These are phyloP conservation scores for Oenanthe oenanthe DNA, from an alignment of 2,113 vertebrate genomes.

Conservation along the genomic window DNA sequence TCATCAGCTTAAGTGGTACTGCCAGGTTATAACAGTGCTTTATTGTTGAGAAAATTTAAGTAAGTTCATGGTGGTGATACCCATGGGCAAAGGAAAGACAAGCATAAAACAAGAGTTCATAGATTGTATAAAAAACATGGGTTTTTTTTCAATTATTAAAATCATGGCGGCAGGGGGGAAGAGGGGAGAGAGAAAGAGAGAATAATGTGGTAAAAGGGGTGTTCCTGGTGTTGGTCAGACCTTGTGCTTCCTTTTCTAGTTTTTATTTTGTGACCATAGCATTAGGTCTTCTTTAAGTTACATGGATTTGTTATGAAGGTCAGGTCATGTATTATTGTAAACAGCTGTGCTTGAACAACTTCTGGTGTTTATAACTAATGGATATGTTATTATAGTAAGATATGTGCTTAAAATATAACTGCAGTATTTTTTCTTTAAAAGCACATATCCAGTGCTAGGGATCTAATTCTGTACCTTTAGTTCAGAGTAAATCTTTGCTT, in stretches of 20 bases:
- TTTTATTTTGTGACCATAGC: not conserved
- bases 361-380: not conserved
- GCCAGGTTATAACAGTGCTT: not conserved
- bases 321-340: not conserved
- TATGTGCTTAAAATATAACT: not conserved
- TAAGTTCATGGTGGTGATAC: not conserved
- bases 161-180: not conserved
- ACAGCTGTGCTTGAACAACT: not conserved
- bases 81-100: not conserved
- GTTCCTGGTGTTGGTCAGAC: not conserved
- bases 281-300: not conserved
- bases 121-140: not conserved
- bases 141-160: not conserved
- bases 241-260: not conserved
- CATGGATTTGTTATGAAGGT: not conserved
- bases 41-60: not conserved
- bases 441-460: not conserved
- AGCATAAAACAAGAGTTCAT: not conserved
- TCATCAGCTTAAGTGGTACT: not conserved
- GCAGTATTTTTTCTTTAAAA: not conserved
- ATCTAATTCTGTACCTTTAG: not conserved
- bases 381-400: not conserved
- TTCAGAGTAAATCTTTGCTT: not conserved
- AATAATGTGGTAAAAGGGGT: not conserved
- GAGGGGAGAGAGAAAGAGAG: not conserved